Evolutionary conservation across 2,888 invertebrate species (phyloP).

Genomic region (Agrochola circellaris): DNA sequence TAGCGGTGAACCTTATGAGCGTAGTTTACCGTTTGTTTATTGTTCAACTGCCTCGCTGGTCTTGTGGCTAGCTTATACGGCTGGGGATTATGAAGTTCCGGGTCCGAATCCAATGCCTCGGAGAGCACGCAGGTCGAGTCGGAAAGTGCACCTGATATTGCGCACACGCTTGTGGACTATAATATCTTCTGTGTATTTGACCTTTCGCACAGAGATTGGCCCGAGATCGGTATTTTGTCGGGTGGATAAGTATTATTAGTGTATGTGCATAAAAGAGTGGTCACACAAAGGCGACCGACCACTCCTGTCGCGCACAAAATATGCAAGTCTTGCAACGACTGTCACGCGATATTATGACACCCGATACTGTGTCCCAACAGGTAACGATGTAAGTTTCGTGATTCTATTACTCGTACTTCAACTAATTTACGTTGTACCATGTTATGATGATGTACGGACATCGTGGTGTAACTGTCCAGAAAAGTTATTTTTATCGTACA

Average conservation of each 20-base stretch:
- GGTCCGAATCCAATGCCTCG: background rate
- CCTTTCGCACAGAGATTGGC: background rate
- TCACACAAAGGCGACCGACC: background rate
- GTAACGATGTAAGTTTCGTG: conserved; percentile 1
- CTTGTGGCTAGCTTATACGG: background rate
- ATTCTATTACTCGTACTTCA: conserved; percentile 8
- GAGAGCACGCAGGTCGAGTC: conserved; percentile 1
- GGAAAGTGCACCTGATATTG: background rate
- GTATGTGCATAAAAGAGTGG: background rate
- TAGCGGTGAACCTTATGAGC: conserved; percentile 7
- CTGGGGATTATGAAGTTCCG: background rate
- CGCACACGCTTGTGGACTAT: background rate
- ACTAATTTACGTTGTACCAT: conserved; percentile 1
- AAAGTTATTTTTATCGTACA: background rate
- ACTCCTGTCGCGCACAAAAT: background rate
- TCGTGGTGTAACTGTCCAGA: background rate
- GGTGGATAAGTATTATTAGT: background rate
- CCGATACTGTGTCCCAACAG: conserved; percentile 42
- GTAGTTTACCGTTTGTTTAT: background rate
- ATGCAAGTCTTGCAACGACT: background rate
- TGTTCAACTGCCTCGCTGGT: background rate
- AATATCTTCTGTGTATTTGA: background rate
- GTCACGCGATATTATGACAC: conserved; percentile 43
- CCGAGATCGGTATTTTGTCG: background rate
- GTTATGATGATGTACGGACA: background rate